A percentile compares a stretch with the other conserved stretches of the same genome.
phyloP scores from a whole-genome alignment of 1,140 invertebrate species.

The Teleogryllus occipitalis region DNA sequence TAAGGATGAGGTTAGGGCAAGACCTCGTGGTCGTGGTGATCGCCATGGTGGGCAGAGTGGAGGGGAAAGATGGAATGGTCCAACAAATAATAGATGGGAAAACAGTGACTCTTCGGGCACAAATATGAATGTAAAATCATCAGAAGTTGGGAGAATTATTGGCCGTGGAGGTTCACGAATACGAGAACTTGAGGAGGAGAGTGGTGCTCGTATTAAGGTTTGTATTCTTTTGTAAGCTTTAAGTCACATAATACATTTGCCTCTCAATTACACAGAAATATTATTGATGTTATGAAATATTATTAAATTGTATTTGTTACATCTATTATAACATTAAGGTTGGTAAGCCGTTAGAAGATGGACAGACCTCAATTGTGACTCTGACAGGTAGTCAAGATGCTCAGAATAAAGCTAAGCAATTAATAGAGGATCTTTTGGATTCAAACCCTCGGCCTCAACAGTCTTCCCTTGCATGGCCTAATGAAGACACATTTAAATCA shows the following conservation, averaged over 20 bases:
- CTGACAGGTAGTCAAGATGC: slow-evolving; percentile 44
- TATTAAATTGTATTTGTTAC: not conserved
- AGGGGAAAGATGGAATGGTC: slow-evolving; percentile 8
- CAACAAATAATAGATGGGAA: slow-evolving; percentile 7
- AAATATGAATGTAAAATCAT: slow-evolving; percentile 27
- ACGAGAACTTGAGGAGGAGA: slow-evolving; percentile 56
- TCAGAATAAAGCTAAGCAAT: slow-evolving; percentile 41
- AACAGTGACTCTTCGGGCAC: not conserved
- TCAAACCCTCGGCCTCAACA: slow-evolving; percentile 8
- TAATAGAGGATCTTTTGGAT: slow-evolving; percentile 41
- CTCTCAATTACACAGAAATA: not conserved
- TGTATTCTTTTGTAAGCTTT: slow-evolving; percentile 15
- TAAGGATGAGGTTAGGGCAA: slow-evolving; percentile 14
- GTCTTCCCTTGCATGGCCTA: slow-evolving; percentile 22
- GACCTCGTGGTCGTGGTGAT: slow-evolving; percentile 12
- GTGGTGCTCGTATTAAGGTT: slow-evolving; percentile 47
- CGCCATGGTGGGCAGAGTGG: not conserved
- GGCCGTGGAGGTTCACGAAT: slow-evolving; percentile 68
- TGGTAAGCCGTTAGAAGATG: slow-evolving; percentile 15
- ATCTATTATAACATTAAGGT: slow-evolving; percentile 7
- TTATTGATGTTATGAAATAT: not conserved
- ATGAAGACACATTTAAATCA: slow-evolving; percentile 28
- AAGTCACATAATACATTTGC: not conserved
- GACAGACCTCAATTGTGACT: slow-evolving; percentile 23
- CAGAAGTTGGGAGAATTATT: slow-evolving; percentile 39